Conservation (phyloP, 2,888 invertebrate species). For the Pollenia griseotomentosa region DNA sequence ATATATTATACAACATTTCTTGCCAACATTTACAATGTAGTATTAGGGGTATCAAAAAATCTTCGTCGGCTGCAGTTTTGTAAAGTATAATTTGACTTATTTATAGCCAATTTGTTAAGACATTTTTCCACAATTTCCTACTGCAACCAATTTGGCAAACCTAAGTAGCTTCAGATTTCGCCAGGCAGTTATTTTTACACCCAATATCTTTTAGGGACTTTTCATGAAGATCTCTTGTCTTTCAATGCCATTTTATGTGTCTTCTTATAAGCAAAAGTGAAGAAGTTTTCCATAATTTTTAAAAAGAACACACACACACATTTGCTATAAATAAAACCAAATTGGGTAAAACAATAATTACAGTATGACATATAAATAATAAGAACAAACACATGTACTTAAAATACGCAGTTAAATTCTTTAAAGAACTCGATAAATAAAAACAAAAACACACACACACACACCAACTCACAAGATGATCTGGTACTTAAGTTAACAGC, state of each 20-base stretch:
- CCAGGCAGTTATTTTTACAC: no score
- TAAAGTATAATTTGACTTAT: not conserved
- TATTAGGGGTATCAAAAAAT: no score
- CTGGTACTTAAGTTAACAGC: conserved; percentile 69
- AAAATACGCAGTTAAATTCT: conserved; percentile 23
- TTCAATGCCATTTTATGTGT: not conserved
- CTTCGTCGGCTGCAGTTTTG: not conserved
- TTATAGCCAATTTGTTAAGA: no score
- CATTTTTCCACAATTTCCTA: no score
- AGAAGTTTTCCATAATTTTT: conserved; percentile 21
- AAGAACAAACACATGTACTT: conserved; percentile 3
- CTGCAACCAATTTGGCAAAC: no score
- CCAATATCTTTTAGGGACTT: no score
- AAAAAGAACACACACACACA: not conserved
- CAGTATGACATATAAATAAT: conserved; percentile 22
- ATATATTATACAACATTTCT: not conserved
- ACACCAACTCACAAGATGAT: conserved; percentile 51
- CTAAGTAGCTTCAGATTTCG: no score
- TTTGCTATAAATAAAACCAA: not conserved
- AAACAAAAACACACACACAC: conserved; percentile 21
- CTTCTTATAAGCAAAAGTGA: conserved; percentile 34
- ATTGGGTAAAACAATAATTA: conserved; percentile 37
- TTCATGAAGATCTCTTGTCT: not conserved
- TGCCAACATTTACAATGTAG: not conserved
- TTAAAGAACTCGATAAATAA: conserved; percentile 21